Base-by-base conservation (phyloP, 2,797 vertebrate genomes). In the Myripristis murdjan region DNA sequence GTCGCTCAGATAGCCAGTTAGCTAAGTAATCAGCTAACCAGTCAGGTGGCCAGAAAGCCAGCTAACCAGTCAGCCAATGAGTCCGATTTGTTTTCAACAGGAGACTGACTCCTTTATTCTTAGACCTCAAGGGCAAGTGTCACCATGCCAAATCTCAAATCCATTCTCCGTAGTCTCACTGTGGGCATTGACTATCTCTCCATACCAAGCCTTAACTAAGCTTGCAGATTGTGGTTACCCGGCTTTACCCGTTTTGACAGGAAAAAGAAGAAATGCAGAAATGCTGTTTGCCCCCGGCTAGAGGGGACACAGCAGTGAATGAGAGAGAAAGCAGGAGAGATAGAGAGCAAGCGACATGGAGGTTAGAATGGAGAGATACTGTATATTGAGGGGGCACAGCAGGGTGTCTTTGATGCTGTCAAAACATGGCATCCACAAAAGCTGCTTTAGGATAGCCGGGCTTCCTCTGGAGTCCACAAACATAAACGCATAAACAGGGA, bases 401-500 rank as follows among this genome's bases (percentile, higher is more conserved):
- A 33, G 73, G 75, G 57, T 53, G 58, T 14, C 65, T 84, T 80
- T 84, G 75, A 85, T 80, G 57, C 70, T 15, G 43, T 49, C 3
- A 9, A 39, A 37, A 57, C n/a, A n/a, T 54, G 43, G 18, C 51
- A 59, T 78, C 73, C 51, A 62, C 55, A 68, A 72, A 78, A 82
- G 70, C 65, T 66, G 26, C 54, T 68, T 65, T 37, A 31, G 70
- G 46, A 18, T 47, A 56, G 22, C 33, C 61, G 20, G 62, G 14
- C 53, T 65, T 85, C 31, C 33, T 60, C 52, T 68, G 10, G 47
- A 80, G 70, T 59, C 31, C 53, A 57, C 33, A 70, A 37, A 43
- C 58, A 64, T 23, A 23, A 23, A 64, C 53, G 58, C 59, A 62
- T 37, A n/a, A 58, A 60, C 37, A 57, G 4, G 0, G 37, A 57